These are phyloP conservation scores for Anoncus sp. DNA, from an alignment of 2,888 invertebrate genomes.

Conservation along the genomic window DNA sequence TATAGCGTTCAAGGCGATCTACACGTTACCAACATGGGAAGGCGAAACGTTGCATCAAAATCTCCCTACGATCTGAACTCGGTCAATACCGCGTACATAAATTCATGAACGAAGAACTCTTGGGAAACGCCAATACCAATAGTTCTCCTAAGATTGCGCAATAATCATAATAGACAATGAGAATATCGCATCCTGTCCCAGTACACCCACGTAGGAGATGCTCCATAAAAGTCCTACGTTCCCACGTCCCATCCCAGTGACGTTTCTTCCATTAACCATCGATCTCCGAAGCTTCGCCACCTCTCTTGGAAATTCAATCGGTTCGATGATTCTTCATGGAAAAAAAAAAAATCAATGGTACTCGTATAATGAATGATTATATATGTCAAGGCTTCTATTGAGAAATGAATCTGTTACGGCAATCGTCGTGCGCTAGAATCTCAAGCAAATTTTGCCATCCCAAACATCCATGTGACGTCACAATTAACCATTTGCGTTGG, in stretches of 20 bases:
- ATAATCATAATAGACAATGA: constrained; percentile 32
- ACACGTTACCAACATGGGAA: constrained; percentile 19
- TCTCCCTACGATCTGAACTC: constrained; percentile 10
- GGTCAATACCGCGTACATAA: constrained; percentile 14
- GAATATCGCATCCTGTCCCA: constrained; percentile 38
- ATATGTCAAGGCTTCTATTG: no score
- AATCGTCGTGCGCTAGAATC: no score
- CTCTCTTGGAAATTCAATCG: background rate
- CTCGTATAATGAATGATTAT: background rate
- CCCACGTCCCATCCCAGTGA: constrained; percentile 12
- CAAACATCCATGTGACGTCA: no score
- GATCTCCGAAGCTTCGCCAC: background rate
- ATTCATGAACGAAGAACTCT: constrained; percentile 27
- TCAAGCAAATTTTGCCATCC: no score
- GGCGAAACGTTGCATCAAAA: background rate
- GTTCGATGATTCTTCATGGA: background rate
- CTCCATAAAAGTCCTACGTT: constrained; percentile 33
- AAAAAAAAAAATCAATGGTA: background rate
- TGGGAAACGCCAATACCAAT: constrained; percentile 13
- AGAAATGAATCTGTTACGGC: no score
- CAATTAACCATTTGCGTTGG: no score
- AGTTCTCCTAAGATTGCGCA: constrained; percentile 39
- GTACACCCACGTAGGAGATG: constrained; percentile 39
- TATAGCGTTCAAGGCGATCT: constrained; percentile 30
- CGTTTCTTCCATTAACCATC: background rate